Percentiles rank a stretch among this genome's conserved stretches.
phyloP scores from a whole-genome alignment of 2,888 invertebrate genomes.

The Acleris laterana region DNA sequence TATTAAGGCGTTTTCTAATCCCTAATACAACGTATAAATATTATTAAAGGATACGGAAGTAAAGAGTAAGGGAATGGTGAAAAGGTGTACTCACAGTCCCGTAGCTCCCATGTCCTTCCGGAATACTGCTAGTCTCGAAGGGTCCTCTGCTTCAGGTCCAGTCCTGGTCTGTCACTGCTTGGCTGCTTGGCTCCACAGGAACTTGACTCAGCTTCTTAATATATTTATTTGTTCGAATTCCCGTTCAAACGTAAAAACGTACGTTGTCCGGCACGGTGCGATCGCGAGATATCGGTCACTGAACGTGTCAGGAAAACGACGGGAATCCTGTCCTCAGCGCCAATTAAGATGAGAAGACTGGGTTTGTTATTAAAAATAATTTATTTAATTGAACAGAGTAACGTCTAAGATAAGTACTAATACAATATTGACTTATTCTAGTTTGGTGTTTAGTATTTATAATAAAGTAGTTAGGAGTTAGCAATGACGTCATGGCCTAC shows the following conservation, averaged over 20 bases:
- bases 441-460: background rate
- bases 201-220: constrained; percentile 2
- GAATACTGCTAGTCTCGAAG: background rate
- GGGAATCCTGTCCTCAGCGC: no score
- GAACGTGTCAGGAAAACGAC: no score
- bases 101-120: constrained; percentile 4
- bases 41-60: constrained; percentile 2
- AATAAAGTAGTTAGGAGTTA: background rate
- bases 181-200: background rate
- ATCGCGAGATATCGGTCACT: no score
- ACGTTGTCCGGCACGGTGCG: no score
- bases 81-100: constrained; percentile 18
- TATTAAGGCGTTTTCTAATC: background rate
- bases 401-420: no score
- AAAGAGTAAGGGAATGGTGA: constrained; percentile 15
- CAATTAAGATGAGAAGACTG: no score
- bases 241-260: no score
- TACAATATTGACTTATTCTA: no score
- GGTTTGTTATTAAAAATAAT: no score
- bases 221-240: constrained; percentile 11
- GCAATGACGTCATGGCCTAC: background rate
- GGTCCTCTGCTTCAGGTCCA: constrained; percentile 3
- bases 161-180: background rate
- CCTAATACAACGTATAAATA: constrained; percentile 6
- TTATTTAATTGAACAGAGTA: no score